These are phyloP conservation scores for Proisotoma minuta DNA, from an alignment of 2,888 invertebrate species.

Conservation along the genomic window DNA sequence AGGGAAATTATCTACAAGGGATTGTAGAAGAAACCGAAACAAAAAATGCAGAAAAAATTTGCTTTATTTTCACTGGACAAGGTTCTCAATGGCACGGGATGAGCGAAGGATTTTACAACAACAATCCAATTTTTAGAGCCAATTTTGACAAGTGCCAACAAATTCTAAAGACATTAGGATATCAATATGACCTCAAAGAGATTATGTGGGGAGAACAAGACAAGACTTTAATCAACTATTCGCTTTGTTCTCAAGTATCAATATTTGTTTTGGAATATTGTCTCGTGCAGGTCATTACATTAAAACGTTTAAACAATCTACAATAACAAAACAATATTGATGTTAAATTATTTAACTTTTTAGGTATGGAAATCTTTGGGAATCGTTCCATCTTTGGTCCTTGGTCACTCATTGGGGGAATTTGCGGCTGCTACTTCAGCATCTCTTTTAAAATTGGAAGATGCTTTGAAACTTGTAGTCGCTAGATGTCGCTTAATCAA, in stretches of 20 bases:
- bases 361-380: conserved; percentile 29
- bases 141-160: background rate
- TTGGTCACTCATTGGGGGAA: conserved; percentile 37
- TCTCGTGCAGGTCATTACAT: no score
- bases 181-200: no score
- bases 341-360: no score
- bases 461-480: conserved; percentile 28
- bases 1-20: background rate
- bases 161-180: no score
- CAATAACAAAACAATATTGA: no score
- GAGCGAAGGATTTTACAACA: background rate
- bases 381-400: conserved; percentile 25
- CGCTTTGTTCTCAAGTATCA: no score
- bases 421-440: conserved; percentile 31
- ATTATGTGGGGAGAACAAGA: no score
- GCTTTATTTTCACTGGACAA: background rate
- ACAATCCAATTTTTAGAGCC: background rate
- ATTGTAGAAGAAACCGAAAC: background rate
- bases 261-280: no score
- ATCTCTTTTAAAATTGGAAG: conserved; percentile 26
- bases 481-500: conserved; percentile 30
- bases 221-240: no score
- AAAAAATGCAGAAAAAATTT: no score
- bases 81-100: background rate
- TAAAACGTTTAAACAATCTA: no score